Evolutionary conservation across 2,113 vertebrate genomes (phyloP), one percentile per base, ranked within the genome.

Genomic region (Lepisosteus osseus): DNA sequence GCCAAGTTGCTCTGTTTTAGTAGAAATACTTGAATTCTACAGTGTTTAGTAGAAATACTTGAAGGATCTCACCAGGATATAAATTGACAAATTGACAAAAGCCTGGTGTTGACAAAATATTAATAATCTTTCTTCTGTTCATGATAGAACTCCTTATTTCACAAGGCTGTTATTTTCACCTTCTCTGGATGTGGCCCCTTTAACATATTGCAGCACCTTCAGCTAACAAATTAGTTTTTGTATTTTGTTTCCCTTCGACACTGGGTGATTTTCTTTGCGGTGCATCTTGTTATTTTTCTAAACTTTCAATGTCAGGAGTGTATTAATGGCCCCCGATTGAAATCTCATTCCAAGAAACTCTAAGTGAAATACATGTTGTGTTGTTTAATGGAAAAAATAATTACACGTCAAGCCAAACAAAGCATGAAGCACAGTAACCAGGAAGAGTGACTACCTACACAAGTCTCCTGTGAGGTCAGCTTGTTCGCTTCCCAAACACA

Each of bases 341-440:
- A 93, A 92, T 90, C 91, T 91, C 88, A 90, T 83, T 85, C 79
- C 79, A 83, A 88, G 86, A 88, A 86, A 84, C 86, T 47, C 40
- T 88, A 89, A 90, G 87, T 88, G 90, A 92, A 92, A 91, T 92
- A 86, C 86, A 86, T 85, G 86, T 90, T 86, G 86, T 87, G 88
- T 89, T 73, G 85, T 92, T 93, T 93, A 93, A 93, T 92, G 90
- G 90, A 77, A 90, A 92, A 93, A 92, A 93, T 93, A 93, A 93
- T 93, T 93, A 89, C 90, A 90, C 87, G 89, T 92, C 92, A 93
- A 86, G 84, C 82, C 87, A 91, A 92, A 90, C 91, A 90, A 91
- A 91, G 87, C 91, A 89, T 87, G 84, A 85, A 84, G 87, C 83
- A 85, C 82, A 85, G 89, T 90, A 92, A 92, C 86, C 87, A 86